Base-by-base conservation (phyloP, 2,888 invertebrate genomes). In the Autographa gamma region DNA sequence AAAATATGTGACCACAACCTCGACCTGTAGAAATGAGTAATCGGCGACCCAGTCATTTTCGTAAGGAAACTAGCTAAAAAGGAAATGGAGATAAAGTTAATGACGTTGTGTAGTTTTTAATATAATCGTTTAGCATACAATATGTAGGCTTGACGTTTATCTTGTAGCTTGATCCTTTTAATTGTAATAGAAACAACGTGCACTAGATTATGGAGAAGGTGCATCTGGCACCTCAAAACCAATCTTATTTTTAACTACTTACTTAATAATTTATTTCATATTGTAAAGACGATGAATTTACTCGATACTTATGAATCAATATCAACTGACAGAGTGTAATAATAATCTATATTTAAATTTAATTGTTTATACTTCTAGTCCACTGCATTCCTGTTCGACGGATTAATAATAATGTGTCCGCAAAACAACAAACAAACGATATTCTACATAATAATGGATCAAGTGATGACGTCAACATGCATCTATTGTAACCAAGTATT, bases 401-500 rank as follows among this genome's bases (percentile, higher is more conserved):
- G 60, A 66, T 74, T 82, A 79, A 76, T 79, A 67, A 74, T 66
- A 58, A 76, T 76, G 71, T 77, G 69, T 67, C 73, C 76, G 77
- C 67, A 64, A 66, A 77, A 65, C 52, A 79, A 76, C 80, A 84
- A 81, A 82, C 34, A n/a, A 79, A 79, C 79, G 76, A 68, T 56
- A 80, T 80, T 60, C 56, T 68, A 76, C 68, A 62, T 77, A 81
- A 62, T 77, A 81, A 76, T 82, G 71, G 74, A 60, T 54, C 60
- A 31, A 54, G 68, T 69, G 74, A 83, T 83, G 80, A 77, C 77
- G 82, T 84, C 73, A 79, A 77, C 66, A 69, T 77, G 70, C 73
- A 63, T 79, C 65, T 73, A 64, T 73, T 77, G 63, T 67, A 60
- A 52, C 41, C 32, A 58, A 59, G 60, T 78, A 72, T 76, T 74